Conservation (phyloP, 2,797 vertebrate genomes). For the Pygocentrus nattereri region DNA sequence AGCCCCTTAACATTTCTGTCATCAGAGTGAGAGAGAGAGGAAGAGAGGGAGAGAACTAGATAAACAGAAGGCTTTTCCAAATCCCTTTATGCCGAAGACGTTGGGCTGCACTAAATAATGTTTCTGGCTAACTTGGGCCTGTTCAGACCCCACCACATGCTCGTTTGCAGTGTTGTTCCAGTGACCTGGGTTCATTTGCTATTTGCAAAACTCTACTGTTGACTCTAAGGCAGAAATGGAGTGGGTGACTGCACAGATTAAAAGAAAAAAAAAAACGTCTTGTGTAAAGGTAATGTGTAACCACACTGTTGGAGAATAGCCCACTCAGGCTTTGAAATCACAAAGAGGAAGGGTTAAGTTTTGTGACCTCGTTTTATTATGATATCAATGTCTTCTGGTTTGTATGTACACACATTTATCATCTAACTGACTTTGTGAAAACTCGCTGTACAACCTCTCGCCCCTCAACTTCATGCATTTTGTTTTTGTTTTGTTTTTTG, state of each 20-base stretch:
- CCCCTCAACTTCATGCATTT: too few species aligned
- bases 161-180: neutral
- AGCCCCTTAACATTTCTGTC: neutral
- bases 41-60: neutral
- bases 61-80: neutral
- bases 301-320: neutral
- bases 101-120: neutral
- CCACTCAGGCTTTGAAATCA: neutral
- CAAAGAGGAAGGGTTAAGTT: neutral
- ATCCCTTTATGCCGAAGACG: neutral
- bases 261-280: neutral
- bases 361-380: neutral
- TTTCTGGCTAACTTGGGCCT: neutral
- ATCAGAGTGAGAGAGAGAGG: neutral
- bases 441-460: too few species aligned
- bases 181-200: neutral
- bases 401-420: too few species aligned
- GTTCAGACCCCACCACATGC: neutral
- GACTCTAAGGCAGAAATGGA: neutral
- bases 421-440: too few species aligned
- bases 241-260: neutral
- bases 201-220: neutral
- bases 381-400: neutral
- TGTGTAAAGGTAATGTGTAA: slow-evolving; percentile 7
- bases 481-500: too few species aligned